These are phyloP conservation scores for honey bee (Apis mellifera) DNA, from an alignment of 1,140 invertebrate genomes.

Conservation along the genomic window Amel_HAv3.1 CM009941.2:10362501-10363000, in stretches of 20 bases:
- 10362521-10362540: too few species aligned
- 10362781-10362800: slow-evolving; percentile 63
- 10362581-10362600: too few species aligned
- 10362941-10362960: slow-evolving; percentile 9
- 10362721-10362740: slow-evolving; percentile 17
- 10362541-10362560: too few species aligned
- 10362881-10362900: slow-evolving; percentile 47
- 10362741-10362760: slow-evolving; percentile 23
- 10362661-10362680: too few species aligned
- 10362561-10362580: too few species aligned
- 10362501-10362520: too few species aligned
- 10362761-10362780: slow-evolving; percentile 67
- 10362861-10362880: slow-evolving; percentile 65
- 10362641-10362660: too few species aligned
- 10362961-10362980: not conserved
- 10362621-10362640: not conserved
- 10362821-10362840: slow-evolving; percentile 51
- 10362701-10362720: slow-evolving; percentile 27
- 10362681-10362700: not conserved
- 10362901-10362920: slow-evolving; percentile 2
- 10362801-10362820: slow-evolving; percentile 58
- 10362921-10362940: not conserved
- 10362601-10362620: too few species aligned
- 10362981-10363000: not conserved
- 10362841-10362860: slow-evolving; percentile 76